A percentile compares a stretch with the other conserved stretches of the same genome.
phyloP scores from a whole-genome alignment of 2,888 invertebrate genomes.

The Thymelicus lineola region DNA sequence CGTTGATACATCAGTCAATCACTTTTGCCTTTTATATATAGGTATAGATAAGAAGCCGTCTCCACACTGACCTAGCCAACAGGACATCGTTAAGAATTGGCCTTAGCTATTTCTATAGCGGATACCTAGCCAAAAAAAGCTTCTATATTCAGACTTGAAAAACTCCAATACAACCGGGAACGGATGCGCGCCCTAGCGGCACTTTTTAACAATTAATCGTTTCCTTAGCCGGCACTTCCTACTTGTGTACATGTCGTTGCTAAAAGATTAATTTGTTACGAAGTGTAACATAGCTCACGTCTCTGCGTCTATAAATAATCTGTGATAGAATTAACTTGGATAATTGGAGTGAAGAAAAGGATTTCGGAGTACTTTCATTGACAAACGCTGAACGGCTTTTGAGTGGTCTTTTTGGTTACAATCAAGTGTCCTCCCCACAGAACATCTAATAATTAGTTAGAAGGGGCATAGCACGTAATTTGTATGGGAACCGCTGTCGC shows the following conservation, averaged over 20 bases:
- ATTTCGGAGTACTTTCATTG: too few species aligned
- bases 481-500: too few species aligned
- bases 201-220: slow-evolving; percentile 56
- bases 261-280: slow-evolving; percentile 46
- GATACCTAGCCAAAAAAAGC: slow-evolving; percentile 48
- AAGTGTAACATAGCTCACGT: slow-evolving; percentile 14
- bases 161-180: slow-evolving; percentile 44
- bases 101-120: slow-evolving; percentile 52
- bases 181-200: slow-evolving; percentile 49
- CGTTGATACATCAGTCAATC: too few species aligned
- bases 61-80: slow-evolving; percentile 44
- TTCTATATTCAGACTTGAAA: slow-evolving; percentile 52
- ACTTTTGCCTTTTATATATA: too few species aligned
- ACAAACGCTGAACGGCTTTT: too few species aligned
- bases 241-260: slow-evolving; percentile 44
- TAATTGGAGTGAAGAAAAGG: too few species aligned
- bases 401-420: too few species aligned
- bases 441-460: too few species aligned
- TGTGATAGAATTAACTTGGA: too few species aligned
- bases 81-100: slow-evolving; percentile 56
- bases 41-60: slow-evolving; percentile 13
- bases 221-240: slow-evolving; percentile 54
- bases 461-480: too few species aligned
- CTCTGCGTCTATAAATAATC: neutral
- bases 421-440: too few species aligned